Evolutionary conservation across 92 coral and sea anemone genomes (phyloP).

Genomic region (Heliopora coerulea): DNA sequence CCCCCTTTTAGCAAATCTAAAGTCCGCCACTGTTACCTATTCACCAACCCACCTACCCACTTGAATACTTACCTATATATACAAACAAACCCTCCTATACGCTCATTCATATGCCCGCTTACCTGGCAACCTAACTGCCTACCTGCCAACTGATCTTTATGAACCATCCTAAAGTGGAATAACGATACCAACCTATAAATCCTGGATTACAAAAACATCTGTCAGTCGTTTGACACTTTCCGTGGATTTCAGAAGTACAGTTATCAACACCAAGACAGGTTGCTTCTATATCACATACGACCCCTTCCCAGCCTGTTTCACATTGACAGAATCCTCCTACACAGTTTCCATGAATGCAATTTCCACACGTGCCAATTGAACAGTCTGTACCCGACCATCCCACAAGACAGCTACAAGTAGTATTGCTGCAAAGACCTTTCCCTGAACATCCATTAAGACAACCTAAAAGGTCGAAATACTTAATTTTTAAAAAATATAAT

Average conservation of each 20-base stretch:
- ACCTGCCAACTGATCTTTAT: too few species aligned
- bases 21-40: too few species aligned
- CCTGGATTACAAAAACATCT: slow-evolving; percentile 57
- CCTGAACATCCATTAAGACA: slow-evolving; percentile 64
- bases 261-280: slow-evolving; percentile 55
- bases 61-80: too few species aligned
- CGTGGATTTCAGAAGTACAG: slow-evolving; percentile 59
- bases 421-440: slow-evolving; percentile 61
- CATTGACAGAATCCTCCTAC: slow-evolving; percentile 66
- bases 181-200: slow-evolving; percentile 45
- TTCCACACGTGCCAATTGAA: slow-evolving; percentile 50
- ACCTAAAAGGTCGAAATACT: slow-evolving; percentile 20
- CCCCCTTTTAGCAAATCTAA: too few species aligned
- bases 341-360: slow-evolving; percentile 62
- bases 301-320: slow-evolving; percentile 65
- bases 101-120: too few species aligned
- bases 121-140: too few species aligned
- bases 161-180: too few species aligned
- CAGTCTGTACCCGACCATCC: slow-evolving; percentile 67
- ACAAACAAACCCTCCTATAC: too few species aligned
- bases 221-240: slow-evolving; percentile 56
- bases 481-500: neutral
- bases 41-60: too few species aligned
- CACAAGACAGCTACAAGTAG: slow-evolving; percentile 58
- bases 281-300: slow-evolving; percentile 48